Percentiles rank a stretch among this genome's conserved stretches.
These are phyloP conservation scores for Pseudolaguvia tuberculata DNA, from an alignment of 2,113 vertebrate species.

Conservation along the genomic window DNA sequence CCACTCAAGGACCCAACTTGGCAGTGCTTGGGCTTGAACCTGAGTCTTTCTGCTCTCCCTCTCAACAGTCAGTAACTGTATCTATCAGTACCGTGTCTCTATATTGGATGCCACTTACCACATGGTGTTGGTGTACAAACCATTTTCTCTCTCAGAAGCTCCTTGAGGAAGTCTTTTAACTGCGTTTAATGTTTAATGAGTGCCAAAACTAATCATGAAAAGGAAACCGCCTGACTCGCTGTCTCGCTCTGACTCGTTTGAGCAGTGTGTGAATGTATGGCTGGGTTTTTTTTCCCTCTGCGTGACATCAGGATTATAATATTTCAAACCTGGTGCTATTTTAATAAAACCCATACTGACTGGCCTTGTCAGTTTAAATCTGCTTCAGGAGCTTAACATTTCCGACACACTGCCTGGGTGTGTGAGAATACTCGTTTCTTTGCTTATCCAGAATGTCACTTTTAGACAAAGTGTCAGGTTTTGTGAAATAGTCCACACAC, in stretches of 20 bases:
- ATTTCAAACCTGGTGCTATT: constrained; percentile 17
- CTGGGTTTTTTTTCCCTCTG: constrained; percentile 16
- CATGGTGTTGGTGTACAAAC: too few relatives aligned
- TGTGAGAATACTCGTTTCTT: constrained; percentile 4
- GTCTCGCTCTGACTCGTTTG: not conserved
- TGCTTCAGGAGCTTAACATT: constrained; percentile 20
- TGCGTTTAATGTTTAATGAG: not conserved
- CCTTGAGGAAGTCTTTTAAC: not conserved
- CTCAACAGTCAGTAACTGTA: too few relatives aligned
- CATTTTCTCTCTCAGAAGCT: not conserved
- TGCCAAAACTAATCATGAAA: not conserved
- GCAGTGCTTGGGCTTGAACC: too few relatives aligned
- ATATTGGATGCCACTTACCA: too few relatives aligned
- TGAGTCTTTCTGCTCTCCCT: too few relatives aligned
- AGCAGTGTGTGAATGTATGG: constrained; percentile 10
- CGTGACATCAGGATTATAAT: constrained; percentile 13
- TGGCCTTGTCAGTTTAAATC: constrained; percentile 23
- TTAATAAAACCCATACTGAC: constrained; percentile 21
- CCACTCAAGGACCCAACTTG: too few relatives aligned
- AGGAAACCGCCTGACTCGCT: not conserved
- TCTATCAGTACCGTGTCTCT: too few relatives aligned
- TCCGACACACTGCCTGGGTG: not conserved
- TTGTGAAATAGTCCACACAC: not conserved
- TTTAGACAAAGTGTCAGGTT: not conserved
- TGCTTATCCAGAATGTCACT: constrained; percentile 28